Base-by-base conservation (phyloP, 1,140 invertebrate genomes). In the Probaryconus sp. region DNA sequence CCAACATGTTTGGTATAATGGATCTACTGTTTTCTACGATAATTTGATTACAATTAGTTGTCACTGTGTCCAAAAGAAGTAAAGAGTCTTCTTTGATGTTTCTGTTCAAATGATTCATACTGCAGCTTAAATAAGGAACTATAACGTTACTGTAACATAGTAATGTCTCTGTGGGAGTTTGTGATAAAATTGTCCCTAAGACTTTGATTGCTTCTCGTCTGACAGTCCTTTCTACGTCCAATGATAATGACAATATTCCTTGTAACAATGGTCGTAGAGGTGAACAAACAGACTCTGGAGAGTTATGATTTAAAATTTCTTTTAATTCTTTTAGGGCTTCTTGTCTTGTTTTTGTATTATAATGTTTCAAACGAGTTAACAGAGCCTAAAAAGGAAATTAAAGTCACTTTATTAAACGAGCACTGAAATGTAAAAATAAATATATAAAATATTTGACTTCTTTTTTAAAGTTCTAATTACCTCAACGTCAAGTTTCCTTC, bases 21-120 rank as follows among this genome's bases (percentile, higher is more conserved):
- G 92, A 91, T 40, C 90, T 88, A 42, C 91, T 90, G 78, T 92
- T 90, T 38, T 89, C 83, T 0, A 91, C 90, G 6, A 95, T 83
- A 21, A 94, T 85, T 30, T 82, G 77, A 2, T 90, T 91, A 50
- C 90, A 89, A 47, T 91, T 88, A 24, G 90, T 83, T 9, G 94
- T 81, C 13, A 95, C 85, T 45, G 91, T 89, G 77, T 94, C 95
- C n/a, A 96, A 84, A 43, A 95, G 90, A 5, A 91, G 78, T 1
- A 97, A 83, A 0, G 95, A 95, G 83, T 96, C 95, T 81, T 94
- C 92, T 80, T 95, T 93, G 42, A 96, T 92, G 37, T 89, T 88
- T 7, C 89, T 90, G 81, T 94, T 90, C 51, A 97, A 94, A 74
- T 96, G 94, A 5, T 94, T 96, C 94, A 96, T 96, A 0, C 94